These are phyloP conservation scores for Macropis europaea DNA, from an alignment of 2,888 invertebrate species.

Conservation along the genomic window DNA sequence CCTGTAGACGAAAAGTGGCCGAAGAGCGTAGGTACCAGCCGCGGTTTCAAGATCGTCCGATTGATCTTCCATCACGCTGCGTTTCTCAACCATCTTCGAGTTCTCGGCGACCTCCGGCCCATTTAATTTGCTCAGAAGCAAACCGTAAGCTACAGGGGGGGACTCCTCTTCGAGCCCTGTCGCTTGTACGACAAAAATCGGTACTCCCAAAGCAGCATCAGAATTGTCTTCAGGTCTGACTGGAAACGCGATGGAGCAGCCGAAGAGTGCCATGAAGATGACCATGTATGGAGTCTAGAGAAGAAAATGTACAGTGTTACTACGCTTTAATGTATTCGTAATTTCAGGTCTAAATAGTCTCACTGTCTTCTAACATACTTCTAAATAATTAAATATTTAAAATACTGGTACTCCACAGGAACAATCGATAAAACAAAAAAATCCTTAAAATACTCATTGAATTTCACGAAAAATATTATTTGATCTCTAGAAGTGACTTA, in stretches of 20 bases:
- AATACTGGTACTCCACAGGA: no score
- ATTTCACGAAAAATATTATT: background rate
- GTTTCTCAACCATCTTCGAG: conserved; percentile 31
- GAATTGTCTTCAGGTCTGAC: background rate
- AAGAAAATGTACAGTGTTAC: no score
- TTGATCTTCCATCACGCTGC: conserved; percentile 29
- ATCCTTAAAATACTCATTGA: background rate
- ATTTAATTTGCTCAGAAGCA: conserved; percentile 6
- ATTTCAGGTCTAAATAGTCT: no score
- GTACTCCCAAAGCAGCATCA: conserved; percentile 1
- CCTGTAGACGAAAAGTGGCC: conserved; percentile 76
- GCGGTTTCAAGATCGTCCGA: conserved; percentile 73
- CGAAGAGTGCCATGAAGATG: conserved; percentile 11
- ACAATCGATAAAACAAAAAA: no score
- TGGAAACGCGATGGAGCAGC: conserved; percentile 40
- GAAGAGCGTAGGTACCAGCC: conserved; percentile 75
- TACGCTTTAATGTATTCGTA: no score
- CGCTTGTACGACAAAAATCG: conserved; percentile 9
- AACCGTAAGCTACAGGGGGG: background rate
- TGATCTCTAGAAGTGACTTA: conserved; percentile 20
- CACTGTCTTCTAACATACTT: no score
- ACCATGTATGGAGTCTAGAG: conserved; percentile 19
- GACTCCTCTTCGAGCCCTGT: background rate
- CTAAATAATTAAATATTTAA: no score
- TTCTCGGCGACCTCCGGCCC: background rate